Conservation (phyloP, 1,140 invertebrate species). For the Holotrichia oblita region DNA sequence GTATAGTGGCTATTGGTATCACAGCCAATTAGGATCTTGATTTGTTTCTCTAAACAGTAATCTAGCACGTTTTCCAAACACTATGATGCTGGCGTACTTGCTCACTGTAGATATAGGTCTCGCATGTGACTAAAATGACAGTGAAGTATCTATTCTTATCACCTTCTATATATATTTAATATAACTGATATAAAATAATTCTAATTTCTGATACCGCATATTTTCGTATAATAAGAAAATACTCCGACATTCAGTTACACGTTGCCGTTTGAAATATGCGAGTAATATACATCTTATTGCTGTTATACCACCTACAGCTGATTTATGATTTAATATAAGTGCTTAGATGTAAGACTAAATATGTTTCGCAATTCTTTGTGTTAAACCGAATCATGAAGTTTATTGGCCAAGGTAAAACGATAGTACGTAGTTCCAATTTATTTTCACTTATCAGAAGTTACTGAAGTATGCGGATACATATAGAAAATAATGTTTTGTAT, state of each 20-base stretch:
- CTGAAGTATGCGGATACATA: constrained; percentile 19
- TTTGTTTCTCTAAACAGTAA: too few relatives aligned
- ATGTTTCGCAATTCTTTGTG: not conserved
- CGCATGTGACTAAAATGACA: too few relatives aligned
- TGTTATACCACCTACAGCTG: not conserved
- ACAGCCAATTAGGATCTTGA: too few relatives aligned
- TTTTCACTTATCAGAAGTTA: not conserved
- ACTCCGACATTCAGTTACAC: not conserved
- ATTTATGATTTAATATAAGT: not conserved
- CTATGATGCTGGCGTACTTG: too few relatives aligned
- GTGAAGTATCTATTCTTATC: too few relatives aligned
- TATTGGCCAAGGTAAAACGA: constrained; percentile 33
- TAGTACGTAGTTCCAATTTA: constrained; percentile 17
- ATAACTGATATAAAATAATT: too few relatives aligned
- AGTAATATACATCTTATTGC: not conserved
- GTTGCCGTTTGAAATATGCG: not conserved
- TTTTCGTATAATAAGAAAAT: too few relatives aligned
- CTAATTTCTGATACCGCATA: too few relatives aligned
- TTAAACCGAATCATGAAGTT: not conserved
- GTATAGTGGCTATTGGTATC: too few relatives aligned
- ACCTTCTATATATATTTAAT: too few relatives aligned
- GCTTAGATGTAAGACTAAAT: constrained; percentile 4
- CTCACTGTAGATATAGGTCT: too few relatives aligned
- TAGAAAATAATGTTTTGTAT: not conserved
- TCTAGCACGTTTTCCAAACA: too few relatives aligned